Evolutionary conservation across 2,797 vertebrate species (phyloP).

Genomic region (Danio kyathit): DNA sequence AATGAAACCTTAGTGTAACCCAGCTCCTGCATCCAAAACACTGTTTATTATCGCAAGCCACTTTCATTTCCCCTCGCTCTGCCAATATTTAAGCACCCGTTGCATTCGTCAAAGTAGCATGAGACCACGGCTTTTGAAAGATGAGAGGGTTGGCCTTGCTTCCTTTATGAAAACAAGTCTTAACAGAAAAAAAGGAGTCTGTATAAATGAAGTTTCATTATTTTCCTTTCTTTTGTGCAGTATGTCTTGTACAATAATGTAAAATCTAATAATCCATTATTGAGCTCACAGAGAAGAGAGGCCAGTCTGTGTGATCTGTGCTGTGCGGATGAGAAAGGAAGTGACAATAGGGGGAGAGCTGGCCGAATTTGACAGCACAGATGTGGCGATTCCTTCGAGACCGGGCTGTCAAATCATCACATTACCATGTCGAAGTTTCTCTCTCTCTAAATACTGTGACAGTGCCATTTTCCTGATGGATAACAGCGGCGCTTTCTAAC

Average conservation of each 20-base stretch:
- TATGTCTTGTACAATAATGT: slow-evolving; percentile 60
- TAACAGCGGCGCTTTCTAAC: slow-evolving; percentile 73
- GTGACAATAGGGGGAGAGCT: slow-evolving; percentile 41
- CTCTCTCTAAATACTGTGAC: slow-evolving; percentile 66
- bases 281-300: slow-evolving; percentile 36
- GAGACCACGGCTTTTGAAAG: slow-evolving; percentile 65
- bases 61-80: slow-evolving; percentile 62
- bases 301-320: slow-evolving; percentile 52
- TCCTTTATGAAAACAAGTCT: slow-evolving; percentile 38
- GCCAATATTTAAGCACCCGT: slow-evolving; percentile 74
- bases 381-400: slow-evolving; percentile 31
- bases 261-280: slow-evolving; percentile 59
- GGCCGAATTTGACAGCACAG: slow-evolving; percentile 41
- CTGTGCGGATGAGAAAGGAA: slow-evolving; percentile 16
- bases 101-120: slow-evolving; percentile 68
- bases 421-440: slow-evolving; percentile 37
- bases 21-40: slow-evolving; percentile 30
- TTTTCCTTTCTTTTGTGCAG: slow-evolving; percentile 50
- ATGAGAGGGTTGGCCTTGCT: slow-evolving; percentile 58
- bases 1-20: slow-evolving; percentile 1
- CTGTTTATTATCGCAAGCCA: slow-evolving; percentile 60
- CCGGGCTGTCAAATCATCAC: slow-evolving; percentile 65
- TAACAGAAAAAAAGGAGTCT: slow-evolving; percentile 33
- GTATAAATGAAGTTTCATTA: slow-evolving; percentile 59
- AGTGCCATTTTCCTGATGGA: slow-evolving; percentile 71